Evolutionary conservation across 1,140 invertebrate species (phyloP).

Genomic region (Eulimnadia texana): DNA sequence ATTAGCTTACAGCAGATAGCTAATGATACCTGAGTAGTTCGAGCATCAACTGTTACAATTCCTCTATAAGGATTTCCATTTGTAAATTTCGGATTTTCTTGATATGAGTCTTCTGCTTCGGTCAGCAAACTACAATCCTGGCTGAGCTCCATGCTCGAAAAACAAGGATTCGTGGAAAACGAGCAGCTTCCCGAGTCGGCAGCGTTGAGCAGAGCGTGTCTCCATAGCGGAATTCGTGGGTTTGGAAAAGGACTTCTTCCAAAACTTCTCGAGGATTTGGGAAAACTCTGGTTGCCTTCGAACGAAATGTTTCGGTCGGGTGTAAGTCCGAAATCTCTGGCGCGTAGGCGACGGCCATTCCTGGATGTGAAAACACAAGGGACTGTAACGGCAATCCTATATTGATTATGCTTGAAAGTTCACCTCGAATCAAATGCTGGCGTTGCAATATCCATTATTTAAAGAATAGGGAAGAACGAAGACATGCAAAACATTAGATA

Average conservation of each 20-base stretch:
- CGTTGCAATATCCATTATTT: too few species aligned
- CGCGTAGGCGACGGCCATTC: background rate
- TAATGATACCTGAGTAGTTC: background rate
- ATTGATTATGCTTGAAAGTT: too few species aligned
- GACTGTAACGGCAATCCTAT: too few species aligned
- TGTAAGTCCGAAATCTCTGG: slow-evolving; percentile 1
- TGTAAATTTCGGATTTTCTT: background rate
- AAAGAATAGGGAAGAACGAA: too few species aligned
- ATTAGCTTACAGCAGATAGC: too few species aligned
- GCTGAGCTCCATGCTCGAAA: background rate
- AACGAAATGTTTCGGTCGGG: background rate
- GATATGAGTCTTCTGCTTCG: background rate
- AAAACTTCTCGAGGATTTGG: background rate
- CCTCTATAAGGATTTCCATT: background rate
- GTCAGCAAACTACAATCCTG: background rate
- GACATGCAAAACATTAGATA: too few species aligned
- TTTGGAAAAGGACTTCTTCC: background rate
- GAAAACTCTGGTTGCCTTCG: slow-evolving; percentile 4
- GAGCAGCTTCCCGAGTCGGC: background rate
- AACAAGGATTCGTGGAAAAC: background rate
- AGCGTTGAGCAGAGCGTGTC: background rate
- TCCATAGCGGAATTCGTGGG: background rate
- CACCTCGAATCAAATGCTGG: too few species aligned
- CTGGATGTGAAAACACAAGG: background rate
- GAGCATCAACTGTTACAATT: background rate